A percentile compares a stretch with the other conserved stretches of the same genome.
These are phyloP conservation scores for Pterois miles DNA, from an alignment of 2,797 vertebrate species.

Conservation along the genomic window DNA sequence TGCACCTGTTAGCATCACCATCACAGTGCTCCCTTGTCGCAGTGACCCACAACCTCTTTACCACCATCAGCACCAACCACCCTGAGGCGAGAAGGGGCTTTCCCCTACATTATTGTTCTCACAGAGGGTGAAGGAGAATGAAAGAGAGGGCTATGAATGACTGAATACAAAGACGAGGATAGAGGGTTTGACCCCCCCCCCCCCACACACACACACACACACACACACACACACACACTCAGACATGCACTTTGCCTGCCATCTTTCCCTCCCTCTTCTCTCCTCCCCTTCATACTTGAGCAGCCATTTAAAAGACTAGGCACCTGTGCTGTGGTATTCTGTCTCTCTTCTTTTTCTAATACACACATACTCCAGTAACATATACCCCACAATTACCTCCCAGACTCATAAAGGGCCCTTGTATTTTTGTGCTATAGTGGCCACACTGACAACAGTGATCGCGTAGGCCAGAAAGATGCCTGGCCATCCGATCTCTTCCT, in stretches of 20 bases:
- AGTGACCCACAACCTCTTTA: slow-evolving; percentile 65
- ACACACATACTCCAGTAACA: slow-evolving; percentile 86
- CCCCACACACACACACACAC: slow-evolving; percentile 18
- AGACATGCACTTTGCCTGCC: slow-evolving; percentile 48
- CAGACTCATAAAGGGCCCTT: slow-evolving; percentile 88
- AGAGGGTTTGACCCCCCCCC: not conserved
- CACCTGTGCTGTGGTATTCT: slow-evolving; percentile 84
- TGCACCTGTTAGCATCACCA: slow-evolving; percentile 84
- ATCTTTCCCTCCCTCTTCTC: slow-evolving; percentile 71
- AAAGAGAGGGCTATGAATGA: slow-evolving; percentile 35
- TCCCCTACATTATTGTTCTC: slow-evolving; percentile 47
- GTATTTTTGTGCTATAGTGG: slow-evolving; percentile 84
- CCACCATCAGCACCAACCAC: slow-evolving; percentile 59
- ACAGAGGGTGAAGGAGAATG: slow-evolving; percentile 17
- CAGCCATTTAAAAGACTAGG: slow-evolving; percentile 74
- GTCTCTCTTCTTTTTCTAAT: slow-evolving; percentile 61
- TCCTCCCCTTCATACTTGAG: slow-evolving; percentile 84
- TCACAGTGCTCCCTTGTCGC: slow-evolving; percentile 80
- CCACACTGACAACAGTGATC: slow-evolving; percentile 82
- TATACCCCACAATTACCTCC: slow-evolving; percentile 92
- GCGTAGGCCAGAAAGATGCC: slow-evolving; percentile 69
- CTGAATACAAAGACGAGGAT: slow-evolving; percentile 44
- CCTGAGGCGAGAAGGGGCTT: slow-evolving; percentile 77
- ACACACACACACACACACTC: slow-evolving; percentile 8
- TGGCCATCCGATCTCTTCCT: slow-evolving; percentile 79